These are phyloP conservation scores for Xenentodon cancila DNA, from an alignment of 2,797 vertebrate genomes.

Conservation along the genomic window DNA sequence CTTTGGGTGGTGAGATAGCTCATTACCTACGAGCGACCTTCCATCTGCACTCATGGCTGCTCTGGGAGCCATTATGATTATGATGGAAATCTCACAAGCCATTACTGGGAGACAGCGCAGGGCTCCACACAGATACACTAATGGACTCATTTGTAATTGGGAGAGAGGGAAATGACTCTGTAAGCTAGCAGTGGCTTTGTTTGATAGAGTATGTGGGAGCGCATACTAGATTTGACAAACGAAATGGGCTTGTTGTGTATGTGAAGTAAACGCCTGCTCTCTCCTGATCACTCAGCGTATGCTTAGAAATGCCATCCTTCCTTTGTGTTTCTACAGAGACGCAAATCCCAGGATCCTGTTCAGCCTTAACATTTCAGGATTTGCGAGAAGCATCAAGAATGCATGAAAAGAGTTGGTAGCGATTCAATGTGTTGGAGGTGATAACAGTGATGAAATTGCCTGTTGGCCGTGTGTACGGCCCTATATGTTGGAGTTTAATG, in stretches of 20 bases:
- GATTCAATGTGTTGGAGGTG: constrained; percentile 33
- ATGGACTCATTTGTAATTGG: constrained; percentile 99
- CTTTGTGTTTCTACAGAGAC: constrained; percentile 78
- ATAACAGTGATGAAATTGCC: constrained; percentile 72
- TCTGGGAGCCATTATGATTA: constrained; percentile 99
- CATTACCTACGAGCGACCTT: constrained; percentile 99
- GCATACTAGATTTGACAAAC: constrained; percentile 94
- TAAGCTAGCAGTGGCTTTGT: constrained; percentile 90
- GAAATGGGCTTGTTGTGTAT: constrained; percentile 88
- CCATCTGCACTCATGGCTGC: constrained; percentile 99
- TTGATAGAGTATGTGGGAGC: constrained; percentile 92
- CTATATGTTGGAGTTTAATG: constrained; percentile 47
- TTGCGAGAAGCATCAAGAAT: constrained; percentile 27
- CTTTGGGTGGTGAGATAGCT: constrained; percentile 93
- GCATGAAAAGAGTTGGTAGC: constrained; percentile 47
- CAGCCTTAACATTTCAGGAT: constrained; percentile 46
- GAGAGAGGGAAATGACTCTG: constrained; percentile 96
- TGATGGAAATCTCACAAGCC: constrained; percentile 99
- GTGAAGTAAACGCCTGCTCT: constrained; percentile 77
- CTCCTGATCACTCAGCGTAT: constrained; percentile 59
- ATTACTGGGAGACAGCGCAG: constrained; percentile 99
- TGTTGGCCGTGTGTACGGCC: constrained; percentile 59
- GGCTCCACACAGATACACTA: constrained; percentile 99
- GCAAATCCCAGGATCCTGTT: constrained; percentile 76
- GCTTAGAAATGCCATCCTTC: constrained; percentile 36